Base-by-base conservation (phyloP, 1,140 invertebrate species). In the Ectropis grisescens region DNA sequence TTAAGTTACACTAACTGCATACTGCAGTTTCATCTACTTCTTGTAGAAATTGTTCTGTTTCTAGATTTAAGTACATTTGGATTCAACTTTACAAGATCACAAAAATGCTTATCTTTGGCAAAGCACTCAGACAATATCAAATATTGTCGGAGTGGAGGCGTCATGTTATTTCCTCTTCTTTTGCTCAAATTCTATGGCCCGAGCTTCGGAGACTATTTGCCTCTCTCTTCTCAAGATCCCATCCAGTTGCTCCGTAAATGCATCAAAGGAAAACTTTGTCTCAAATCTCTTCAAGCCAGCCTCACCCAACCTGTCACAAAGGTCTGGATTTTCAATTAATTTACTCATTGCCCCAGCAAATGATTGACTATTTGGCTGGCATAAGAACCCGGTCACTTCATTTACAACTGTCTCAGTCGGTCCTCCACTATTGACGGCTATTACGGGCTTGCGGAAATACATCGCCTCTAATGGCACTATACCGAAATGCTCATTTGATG, bases 401-500 rank as follows among this genome's bases (percentile, higher is more conserved):
- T 98, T 82, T 0, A 91, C 84, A 29, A 99, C 85, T 0, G 98
- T 98, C 82, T 99, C 98, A 2, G 86, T 89, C 0, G 98, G 98
- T 1, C 98, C 98, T 14, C 98, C 98, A 68, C 91, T 95, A 61
- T 96, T 94, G 0, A 94, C 90, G 0, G 98, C 98, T 47, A 99
- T 90, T 0, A 99, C 97, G 11, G 97, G 96, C 59, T 94, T 93
- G 13, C 85, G 82, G 60, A 91, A 89, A 64, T 94, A 96, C 98
- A 99, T 99, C 0, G 97, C 96, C 85, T 99, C 98, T 31, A 99
- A 81, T 1, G 98, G 98, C 4, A 99, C 98, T 64, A 99, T 99
- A 2, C 98, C 98, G 87, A 99, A 99, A 84, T 99, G 98, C 75
- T 99, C 98, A 70, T 94, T 95, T 0, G 90, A 87, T 2, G 98